phyloP scores from a whole-genome alignment of 2,888 invertebrate genomes.

The Dastarcus helophoroides region DNA sequence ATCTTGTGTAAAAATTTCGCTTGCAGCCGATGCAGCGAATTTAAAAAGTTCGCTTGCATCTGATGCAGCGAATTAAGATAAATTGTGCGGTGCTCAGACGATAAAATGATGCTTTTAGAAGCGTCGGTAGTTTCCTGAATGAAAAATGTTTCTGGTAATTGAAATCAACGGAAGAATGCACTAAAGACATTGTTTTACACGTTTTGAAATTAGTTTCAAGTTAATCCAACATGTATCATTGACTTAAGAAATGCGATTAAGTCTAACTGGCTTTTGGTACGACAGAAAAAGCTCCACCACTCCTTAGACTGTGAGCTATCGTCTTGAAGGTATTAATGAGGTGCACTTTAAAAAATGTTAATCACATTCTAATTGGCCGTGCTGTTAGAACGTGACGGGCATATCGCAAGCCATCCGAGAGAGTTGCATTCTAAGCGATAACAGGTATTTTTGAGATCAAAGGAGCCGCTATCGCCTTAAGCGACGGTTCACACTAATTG shows the following conservation, averaged over 20 bases:
- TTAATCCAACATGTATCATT: conserved; percentile 23
- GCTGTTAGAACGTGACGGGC: conserved; percentile 23
- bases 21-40: too few species aligned
- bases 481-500: conserved; percentile 43
- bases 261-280: conserved; percentile 24
- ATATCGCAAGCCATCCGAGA: not conserved
- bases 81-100: too few species aligned
- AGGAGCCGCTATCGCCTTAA: conserved; percentile 34
- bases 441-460: conserved; percentile 39
- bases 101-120: too few species aligned
- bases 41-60: too few species aligned
- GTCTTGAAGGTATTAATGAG: conserved; percentile 22
- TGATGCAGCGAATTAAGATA: too few species aligned
- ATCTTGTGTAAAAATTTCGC: too few species aligned
- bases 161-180: conserved; percentile 18
- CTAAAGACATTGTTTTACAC: conserved; percentile 25
- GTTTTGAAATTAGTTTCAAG: conserved; percentile 22
- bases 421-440: conserved; percentile 30
- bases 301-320: conserved; percentile 27
- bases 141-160: conserved; percentile 5
- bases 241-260: conserved; percentile 29
- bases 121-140: too few species aligned
- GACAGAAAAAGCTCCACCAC: conserved; percentile 15
- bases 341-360: conserved; percentile 29
- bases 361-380: conserved; percentile 31